These are phyloP conservation scores for Albula goreensis DNA, from an alignment of 2,113 vertebrate species.

Conservation along the genomic window DNA sequence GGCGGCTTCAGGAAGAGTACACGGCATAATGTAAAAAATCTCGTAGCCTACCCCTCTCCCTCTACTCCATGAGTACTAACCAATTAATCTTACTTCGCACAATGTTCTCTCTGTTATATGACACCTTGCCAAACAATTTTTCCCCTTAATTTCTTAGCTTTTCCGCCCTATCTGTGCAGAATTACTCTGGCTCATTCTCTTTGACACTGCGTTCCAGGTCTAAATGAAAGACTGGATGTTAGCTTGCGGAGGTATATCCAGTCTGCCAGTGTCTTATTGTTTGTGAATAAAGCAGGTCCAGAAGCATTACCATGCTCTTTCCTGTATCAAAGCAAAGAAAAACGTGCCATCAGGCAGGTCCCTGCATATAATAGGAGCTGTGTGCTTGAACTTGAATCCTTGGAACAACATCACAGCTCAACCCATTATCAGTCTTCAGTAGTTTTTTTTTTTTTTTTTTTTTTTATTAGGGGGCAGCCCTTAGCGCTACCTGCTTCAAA, in stretches of 20 bases:
- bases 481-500: conserved; percentile 15
- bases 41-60: neutral
- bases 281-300: neutral
- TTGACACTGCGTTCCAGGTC: neutral
- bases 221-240: neutral
- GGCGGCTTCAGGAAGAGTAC: neutral
- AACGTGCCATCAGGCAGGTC: neutral
- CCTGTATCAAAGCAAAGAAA: neutral
- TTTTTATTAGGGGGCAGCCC: neutral
- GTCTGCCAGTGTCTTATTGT: neutral
- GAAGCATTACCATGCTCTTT: neutral
- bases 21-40: neutral
- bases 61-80: neutral
- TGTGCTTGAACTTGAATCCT: neutral
- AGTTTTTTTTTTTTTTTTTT: neutral
- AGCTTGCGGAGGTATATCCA: neutral
- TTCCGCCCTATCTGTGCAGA: neutral
- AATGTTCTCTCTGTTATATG: neutral
- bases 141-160: neutral
- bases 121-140: neutral
- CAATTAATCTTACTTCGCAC: neutral
- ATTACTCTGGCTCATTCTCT: neutral
- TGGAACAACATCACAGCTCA: conserved; percentile 13
- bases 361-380: neutral
- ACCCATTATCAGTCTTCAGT: neutral